Evolutionary conservation across 2,888 invertebrate species (phyloP).

Genomic region (Ormyrus thymus): DNA sequence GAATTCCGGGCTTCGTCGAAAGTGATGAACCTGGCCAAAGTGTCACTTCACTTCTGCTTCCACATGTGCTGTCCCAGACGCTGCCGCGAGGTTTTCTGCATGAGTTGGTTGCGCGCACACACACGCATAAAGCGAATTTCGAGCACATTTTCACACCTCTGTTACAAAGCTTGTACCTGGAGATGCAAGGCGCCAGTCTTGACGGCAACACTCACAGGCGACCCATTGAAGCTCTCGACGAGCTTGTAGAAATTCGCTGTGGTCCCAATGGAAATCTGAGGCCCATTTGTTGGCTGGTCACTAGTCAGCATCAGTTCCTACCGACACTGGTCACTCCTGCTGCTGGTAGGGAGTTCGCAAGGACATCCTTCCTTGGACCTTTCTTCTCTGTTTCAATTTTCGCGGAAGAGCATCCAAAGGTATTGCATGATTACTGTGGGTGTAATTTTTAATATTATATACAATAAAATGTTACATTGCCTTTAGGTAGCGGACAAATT

Average conservation of each 20-base stretch:
- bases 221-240: conserved; percentile 84
- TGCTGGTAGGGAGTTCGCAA: conserved; percentile 89
- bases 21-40: conserved; percentile 61
- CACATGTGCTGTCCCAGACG: conserved; percentile 82
- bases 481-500: conserved; percentile 84
- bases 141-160: conserved; percentile 81
- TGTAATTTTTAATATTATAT: background rate
- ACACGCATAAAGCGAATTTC: conserved; percentile 79
- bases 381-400: conserved; percentile 94
- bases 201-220: conserved; percentile 81
- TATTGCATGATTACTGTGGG: background rate
- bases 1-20: conserved; percentile 67
- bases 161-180: conserved; percentile 82
- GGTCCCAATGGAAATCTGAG: conserved; percentile 81
- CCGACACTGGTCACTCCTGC: conserved; percentile 85
- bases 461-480: background rate
- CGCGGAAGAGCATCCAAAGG: conserved; percentile 93
- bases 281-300: conserved; percentile 85
- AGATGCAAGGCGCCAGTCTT: conserved; percentile 82
- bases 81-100: conserved; percentile 86
- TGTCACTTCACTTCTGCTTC: conserved; percentile 81
- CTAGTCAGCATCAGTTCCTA: conserved; percentile 83
- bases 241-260: conserved; percentile 87
- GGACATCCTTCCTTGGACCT: conserved; percentile 91
- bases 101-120: conserved; percentile 80